A percentile compares a stretch with the other conserved stretches of the same genome.
Conservation (phyloP, 2,797 vertebrate species). For the Sebastes taczanowskii region DNA sequence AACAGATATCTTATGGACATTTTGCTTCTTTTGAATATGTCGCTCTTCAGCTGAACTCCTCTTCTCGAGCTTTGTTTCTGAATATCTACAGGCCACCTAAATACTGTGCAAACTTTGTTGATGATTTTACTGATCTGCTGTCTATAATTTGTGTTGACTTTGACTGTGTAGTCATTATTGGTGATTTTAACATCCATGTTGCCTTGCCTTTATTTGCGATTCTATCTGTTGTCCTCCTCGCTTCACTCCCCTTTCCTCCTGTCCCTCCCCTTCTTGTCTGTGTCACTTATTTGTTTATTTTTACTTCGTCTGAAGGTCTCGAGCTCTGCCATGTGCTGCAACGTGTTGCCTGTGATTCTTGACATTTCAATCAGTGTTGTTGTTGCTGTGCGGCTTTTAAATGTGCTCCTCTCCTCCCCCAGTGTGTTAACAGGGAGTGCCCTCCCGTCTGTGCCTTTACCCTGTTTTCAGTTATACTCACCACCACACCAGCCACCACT, state of each 20-base stretch:
- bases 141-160: too few species aligned
- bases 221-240: background rate
- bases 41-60: too few species aligned
- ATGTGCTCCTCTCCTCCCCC: conserved; percentile 16
- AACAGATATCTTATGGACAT: too few species aligned
- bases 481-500: conserved; percentile 40
- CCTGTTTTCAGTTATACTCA: conserved; percentile 69
- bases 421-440: conserved; percentile 58
- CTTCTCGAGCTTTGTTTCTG: too few species aligned
- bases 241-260: background rate
- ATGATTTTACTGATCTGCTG: too few species aligned
- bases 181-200: too few species aligned
- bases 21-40: too few species aligned
- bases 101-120: too few species aligned
- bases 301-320: background rate
- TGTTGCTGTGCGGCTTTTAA: conserved; percentile 33
- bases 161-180: too few species aligned
- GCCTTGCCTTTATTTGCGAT: background rate
- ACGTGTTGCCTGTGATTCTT: conserved; percentile 28
- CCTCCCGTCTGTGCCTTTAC: conserved; percentile 55
- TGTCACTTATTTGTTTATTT: conserved; percentile 13
- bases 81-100: too few species aligned
- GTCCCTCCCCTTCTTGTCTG: background rate
- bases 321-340: conserved; percentile 4
- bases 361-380: conserved; percentile 2